phyloP scores from a whole-genome alignment of 1,140 invertebrate genomes.

The Lutraria rhynchaena region DNA sequence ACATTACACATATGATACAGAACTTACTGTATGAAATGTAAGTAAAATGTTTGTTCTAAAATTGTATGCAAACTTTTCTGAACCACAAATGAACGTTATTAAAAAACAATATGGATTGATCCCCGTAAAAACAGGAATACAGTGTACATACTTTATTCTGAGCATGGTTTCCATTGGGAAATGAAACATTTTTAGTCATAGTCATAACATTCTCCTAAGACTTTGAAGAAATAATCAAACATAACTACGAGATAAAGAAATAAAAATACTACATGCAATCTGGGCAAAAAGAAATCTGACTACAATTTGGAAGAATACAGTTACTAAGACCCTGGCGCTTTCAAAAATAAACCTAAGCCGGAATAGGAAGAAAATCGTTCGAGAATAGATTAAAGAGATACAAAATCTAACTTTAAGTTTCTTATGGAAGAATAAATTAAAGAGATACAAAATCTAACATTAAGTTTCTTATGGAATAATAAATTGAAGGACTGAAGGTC shows the following conservation, averaged over 20 bases:
- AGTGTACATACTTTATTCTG: neutral
- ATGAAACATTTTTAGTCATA: neutral
- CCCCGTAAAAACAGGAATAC: neutral
- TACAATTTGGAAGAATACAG: slow-evolving; percentile 1
- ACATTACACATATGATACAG: too few relatives aligned
- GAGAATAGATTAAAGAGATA: too few relatives aligned
- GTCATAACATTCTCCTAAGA: neutral
- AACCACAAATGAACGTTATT: neutral
- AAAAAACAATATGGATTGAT: slow-evolving; percentile 2
- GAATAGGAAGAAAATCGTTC: too few relatives aligned
- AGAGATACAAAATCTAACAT: too few relatives aligned
- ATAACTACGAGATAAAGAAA: slow-evolving; percentile 11
- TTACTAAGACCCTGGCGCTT: slow-evolving; percentile 10
- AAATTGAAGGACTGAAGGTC: too few relatives aligned
- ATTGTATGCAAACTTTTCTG: slow-evolving; percentile 13
- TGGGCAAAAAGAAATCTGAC: slow-evolving; percentile 7
- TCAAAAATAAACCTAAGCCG: too few relatives aligned
- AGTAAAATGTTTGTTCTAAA: too few relatives aligned
- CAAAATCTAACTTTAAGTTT: too few relatives aligned
- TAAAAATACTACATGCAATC: neutral
- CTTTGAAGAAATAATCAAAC: neutral
- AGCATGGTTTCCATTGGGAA: slow-evolving; percentile 1
- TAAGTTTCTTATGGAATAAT: too few relatives aligned
- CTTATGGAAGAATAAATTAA: too few relatives aligned
- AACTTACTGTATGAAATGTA: too few relatives aligned